Evolutionary conservation across 2,113 vertebrate genomes (phyloP), one percentile per base, ranked within the genome.

Genomic region (Phyllopteryx taeniolatus): DNA sequence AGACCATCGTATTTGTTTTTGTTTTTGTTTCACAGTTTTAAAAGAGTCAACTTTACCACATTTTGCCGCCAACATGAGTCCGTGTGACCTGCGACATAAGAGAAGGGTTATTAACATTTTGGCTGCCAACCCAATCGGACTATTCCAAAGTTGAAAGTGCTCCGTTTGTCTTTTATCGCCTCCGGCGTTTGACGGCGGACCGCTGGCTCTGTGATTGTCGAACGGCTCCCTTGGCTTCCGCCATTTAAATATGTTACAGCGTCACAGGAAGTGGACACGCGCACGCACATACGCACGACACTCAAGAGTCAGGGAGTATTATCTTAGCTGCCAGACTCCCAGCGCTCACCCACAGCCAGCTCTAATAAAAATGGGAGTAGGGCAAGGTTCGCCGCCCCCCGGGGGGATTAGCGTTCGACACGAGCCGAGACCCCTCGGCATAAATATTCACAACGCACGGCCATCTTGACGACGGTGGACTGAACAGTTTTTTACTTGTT

Each of bases 291-390:
- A 70, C 72, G 74, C 78, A 69, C 53, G 39, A 53, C 75, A 46
- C 76, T 76, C 70, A 20, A 81, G 84, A 84, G 79, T 84, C 66
- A n/a, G 71, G 54, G 68, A 76, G 57, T 85, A 90, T 92, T 91
- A 91, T 90, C 90, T 91, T 85, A 81, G 83, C 82, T 76, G 78
- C 90, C 90, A 92, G 91, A 90, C 88, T 84, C 74, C 64, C 74
- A 75, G 68, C 70, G 68, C 79, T 86, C 80, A 78, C 74, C 76
- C 77, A 81, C 80, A 77, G 83, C 77, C 79, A 80, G 70, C 78
- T 75, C 35, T 76, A 78, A 82, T 85, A 82, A 81, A 91, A 85
- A 57, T 42, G 53, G 78, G 76, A 88, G 63, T 42, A 65, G 74
- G 76, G 70, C 75, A 68, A 62, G 82, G 73, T 83, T 82, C 79